Evolutionary conservation across 2,113 vertebrate genomes (phyloP).

Genomic region (Phycodurus eques): DNA sequence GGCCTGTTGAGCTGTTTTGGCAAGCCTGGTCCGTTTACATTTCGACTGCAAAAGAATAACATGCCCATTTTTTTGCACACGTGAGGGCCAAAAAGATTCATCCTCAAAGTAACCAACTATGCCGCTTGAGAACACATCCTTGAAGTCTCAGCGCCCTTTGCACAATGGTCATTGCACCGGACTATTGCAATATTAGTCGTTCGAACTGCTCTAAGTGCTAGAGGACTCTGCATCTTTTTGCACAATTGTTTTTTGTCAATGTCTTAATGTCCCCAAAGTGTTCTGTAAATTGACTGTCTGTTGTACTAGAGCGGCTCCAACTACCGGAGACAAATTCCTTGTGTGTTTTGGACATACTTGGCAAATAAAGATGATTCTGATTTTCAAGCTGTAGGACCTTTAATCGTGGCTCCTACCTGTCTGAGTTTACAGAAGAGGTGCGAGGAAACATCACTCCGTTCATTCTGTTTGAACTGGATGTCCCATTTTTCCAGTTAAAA

Average conservation of each 20-base stretch:
- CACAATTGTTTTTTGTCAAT: no score
- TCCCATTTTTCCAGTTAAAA: constrained; percentile 85
- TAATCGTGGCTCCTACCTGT: constrained; percentile 77
- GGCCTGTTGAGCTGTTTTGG: constrained; percentile 85
- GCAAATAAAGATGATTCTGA: no score
- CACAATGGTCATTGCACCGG: no score
- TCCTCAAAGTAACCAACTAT: background rate
- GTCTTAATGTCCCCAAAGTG: no score
- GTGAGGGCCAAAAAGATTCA: constrained; percentile 1
- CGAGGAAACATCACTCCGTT: constrained; percentile 96
- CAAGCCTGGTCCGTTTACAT: constrained; percentile 88
- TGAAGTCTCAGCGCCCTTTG: no score
- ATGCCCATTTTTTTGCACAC: background rate
- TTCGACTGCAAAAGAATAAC: constrained; percentile 67
- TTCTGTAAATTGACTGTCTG: no score
- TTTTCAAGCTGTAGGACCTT: constrained; percentile 25
- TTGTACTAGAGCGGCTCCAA: no score
- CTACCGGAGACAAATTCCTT: no score
- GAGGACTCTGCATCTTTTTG: no score
- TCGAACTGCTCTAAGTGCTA: no score
- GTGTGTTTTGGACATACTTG: no score
- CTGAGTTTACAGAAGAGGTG: constrained; percentile 84
- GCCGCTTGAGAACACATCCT: constrained; percentile 9
- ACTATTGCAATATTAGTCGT: no score
- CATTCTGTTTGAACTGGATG: constrained; percentile 87